A percentile compares a stretch with the other conserved stretches of the same genome.
Evolutionary conservation across 1,140 invertebrate genomes (phyloP).

Genomic region (Drosophila seguyi): DNA sequence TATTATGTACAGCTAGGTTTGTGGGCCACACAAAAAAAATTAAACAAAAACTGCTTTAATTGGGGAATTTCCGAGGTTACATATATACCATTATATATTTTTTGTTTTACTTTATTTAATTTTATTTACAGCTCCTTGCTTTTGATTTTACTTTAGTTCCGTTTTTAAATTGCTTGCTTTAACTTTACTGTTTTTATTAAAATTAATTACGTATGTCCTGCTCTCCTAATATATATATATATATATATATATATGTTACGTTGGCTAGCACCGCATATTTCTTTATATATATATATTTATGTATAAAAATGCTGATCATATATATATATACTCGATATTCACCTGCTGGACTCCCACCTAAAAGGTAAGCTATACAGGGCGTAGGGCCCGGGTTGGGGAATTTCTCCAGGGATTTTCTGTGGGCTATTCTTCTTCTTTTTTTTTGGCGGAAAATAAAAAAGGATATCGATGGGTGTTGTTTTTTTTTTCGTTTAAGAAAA

Average conservation of each 20-base stretch:
- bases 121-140: slow-evolving; percentile 50
- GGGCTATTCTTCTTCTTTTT: slow-evolving; percentile 20
- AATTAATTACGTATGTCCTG: slow-evolving; percentile 79
- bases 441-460: slow-evolving; percentile 51
- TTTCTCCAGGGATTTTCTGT: slow-evolving; percentile 35
- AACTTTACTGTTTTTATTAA: slow-evolving; percentile 41
- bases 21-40: slow-evolving; percentile 53
- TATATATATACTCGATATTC: slow-evolving; percentile 10
- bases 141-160: slow-evolving; percentile 30
- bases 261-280: slow-evolving; percentile 77
- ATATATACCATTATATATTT: background rate
- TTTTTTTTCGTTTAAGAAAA: slow-evolving; percentile 75
- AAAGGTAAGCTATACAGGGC: slow-evolving; percentile 37
- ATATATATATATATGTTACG: slow-evolving; percentile 41
- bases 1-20: slow-evolving; percentile 28
- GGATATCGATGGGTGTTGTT: slow-evolving; percentile 59
- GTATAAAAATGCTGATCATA: slow-evolving; percentile 62
- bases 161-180: slow-evolving; percentile 8
- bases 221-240: slow-evolving; percentile 38
- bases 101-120: background rate
- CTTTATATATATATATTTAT: slow-evolving; percentile 40
- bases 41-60: background rate
- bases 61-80: slow-evolving; percentile 51
- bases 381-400: background rate
- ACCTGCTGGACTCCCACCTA: slow-evolving; percentile 3